phyloP scores from a whole-genome alignment of 2,797 vertebrate genomes.

The Sebastes cheni region DNA sequence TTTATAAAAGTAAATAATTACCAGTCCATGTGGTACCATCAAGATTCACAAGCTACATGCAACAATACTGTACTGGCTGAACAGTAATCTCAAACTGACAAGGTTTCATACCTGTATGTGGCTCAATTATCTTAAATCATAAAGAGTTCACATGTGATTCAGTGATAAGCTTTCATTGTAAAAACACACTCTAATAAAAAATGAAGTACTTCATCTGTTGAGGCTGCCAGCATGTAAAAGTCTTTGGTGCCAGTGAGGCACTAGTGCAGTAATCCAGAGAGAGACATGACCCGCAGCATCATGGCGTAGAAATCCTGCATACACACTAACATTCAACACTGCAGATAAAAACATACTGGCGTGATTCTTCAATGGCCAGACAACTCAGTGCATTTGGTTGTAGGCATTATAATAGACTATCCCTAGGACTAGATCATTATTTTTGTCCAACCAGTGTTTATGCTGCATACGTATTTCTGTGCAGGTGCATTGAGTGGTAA shows the following conservation, averaged over 20 bases:
- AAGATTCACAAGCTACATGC: background rate
- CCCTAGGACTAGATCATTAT: background rate
- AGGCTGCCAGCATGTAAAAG: background rate
- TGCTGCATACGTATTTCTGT: conserved; percentile 58
- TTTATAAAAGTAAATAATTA: background rate
- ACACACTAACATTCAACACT: background rate
- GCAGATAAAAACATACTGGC: background rate
- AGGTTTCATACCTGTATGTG: background rate
- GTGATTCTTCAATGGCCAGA: background rate
- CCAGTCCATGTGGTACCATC: background rate
- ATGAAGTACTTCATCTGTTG: background rate
- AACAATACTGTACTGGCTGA: fast-evolving
- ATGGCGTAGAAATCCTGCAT: background rate
- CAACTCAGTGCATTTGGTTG: background rate
- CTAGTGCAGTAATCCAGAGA: conserved; percentile 21
- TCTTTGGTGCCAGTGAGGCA: conserved; percentile 6
- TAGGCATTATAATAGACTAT: background rate
- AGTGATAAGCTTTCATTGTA: background rate
- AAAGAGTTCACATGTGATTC: background rate
- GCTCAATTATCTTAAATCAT: conserved; percentile 8
- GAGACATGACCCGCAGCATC: background rate
- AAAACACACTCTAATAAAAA: background rate
- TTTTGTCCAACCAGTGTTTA: conserved; percentile 12
- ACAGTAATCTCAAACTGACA: background rate
- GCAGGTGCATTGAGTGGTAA: conserved; percentile 79